Evolutionary conservation across 1,140 invertebrate species (phyloP), one percentile per base, ranked within the genome.

Genomic region (Lamellibrachia luymesi): DNA sequence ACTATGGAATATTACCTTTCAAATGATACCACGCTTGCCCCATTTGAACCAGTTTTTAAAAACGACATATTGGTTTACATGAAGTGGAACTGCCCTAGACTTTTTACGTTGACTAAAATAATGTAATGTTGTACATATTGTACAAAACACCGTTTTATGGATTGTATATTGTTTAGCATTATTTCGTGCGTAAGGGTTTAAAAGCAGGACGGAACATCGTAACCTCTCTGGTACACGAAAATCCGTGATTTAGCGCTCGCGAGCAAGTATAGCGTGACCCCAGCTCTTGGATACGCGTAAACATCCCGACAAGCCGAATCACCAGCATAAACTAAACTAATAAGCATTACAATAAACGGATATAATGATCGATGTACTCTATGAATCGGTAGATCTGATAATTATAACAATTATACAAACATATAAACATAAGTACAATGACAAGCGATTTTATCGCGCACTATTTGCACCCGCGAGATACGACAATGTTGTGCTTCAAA

Each of bases 401-500:
- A 22, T 80, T 10, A 80, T 80, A 80, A 80, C 17, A 80, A 17
- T 80, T 17, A 80, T 80, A 80, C 64, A 80, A 80, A 17, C 64
- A 22, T 80, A 22, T 22, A 80, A 80, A 22, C 64, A 22, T 17
- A 80, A 10, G 64, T 8, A 17, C 25, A 80, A 80, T 80, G 25
- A 8, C 2, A 80, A 6, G 64, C 64, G 64, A 91, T 93, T 94
- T 92, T 92, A 92, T 89, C 90, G 94, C 94, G 94, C 90, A 93
- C 93, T 93, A 91, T 94, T 64, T 92, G 92, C 93, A 51, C 38
- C 93, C 50, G 90, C 90, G 91, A 93, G 93, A 93, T 90, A 93
- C 93, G 93, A 92, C 93, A 94, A 56, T 93, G 94, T 93, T 94
- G 93, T 95, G 94, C 93, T 94, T 94, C 94, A 94, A 27, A 80